Conservation (phyloP, 2,888 invertebrate genomes). For the Dicyrtoma fusca region DNA sequence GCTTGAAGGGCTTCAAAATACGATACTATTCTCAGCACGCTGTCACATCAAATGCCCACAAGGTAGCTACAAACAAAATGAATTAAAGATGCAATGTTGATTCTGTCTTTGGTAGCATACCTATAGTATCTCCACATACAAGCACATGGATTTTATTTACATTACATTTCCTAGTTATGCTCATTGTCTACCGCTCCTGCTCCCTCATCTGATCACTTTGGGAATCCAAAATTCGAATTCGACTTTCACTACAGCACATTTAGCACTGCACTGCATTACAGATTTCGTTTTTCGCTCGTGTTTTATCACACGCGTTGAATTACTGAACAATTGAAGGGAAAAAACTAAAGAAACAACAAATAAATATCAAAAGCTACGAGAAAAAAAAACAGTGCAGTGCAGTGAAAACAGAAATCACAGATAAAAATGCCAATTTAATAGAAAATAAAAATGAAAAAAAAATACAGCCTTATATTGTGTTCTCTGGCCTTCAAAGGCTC, state of each 20-base stretch:
- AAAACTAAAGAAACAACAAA: constrained; percentile 11
- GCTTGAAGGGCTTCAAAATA: no score
- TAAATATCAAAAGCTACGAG: background rate
- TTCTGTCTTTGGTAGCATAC: no score
- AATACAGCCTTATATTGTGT: background rate
- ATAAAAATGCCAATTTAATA: background rate
- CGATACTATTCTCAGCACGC: no score
- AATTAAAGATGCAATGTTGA: no score
- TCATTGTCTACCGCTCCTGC: no score
- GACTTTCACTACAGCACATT: background rate
- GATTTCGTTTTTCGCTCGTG: background rate
- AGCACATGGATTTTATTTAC: no score
- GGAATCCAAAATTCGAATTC: background rate
- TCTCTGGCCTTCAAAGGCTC: no score
- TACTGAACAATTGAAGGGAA: constrained; percentile 1
- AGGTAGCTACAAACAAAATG: no score
- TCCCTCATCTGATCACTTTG: no score
- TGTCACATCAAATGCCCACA: no score
- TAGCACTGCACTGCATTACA: background rate
- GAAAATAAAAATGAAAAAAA: background rate
- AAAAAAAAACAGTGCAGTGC: background rate
- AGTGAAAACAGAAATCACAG: background rate
- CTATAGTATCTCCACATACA: no score
- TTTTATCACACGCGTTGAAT: background rate
- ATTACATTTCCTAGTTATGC: no score